Evolutionary conservation across 2,888 invertebrate genomes (phyloP), one percentile per base, ranked within the genome.

Genomic region (Hypomecis atomaria): DNA sequence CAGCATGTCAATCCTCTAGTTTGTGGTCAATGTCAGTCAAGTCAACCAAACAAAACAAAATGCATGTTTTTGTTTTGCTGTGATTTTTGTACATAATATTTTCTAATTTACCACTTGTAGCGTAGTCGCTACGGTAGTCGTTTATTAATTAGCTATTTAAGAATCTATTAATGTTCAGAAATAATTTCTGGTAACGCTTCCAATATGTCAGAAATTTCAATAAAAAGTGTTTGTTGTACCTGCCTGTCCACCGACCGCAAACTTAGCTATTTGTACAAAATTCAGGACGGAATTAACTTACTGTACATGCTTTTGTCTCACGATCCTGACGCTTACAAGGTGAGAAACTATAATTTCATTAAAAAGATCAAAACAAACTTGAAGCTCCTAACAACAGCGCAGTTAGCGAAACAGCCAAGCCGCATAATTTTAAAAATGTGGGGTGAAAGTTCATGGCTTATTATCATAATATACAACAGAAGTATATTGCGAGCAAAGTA

Each of bases 191-290:
- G 42, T 23, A 57, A 50, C 53, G 47, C 23, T 9, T 36, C n/a
- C 11, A 59, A 7, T 54, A 59, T 59, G 66, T 62, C 59, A 50
- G 59, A 56, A 62, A 52, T 59, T 23, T 62, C 66, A 40, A 13
- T 86, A 61, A 85, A 78, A 71, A 79, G 75, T 6, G 53, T 88
- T 11, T 89, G 89, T 66, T 88, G 89, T 72, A 87, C 87, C 0
- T 90, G 90, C 69, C 72, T 90, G 0, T 82, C 87, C 65, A 71
- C 67, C 44, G 79, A 87, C 54, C 78, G 90, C 40, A 84, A 83
- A 48, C 67, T 89, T 38, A 78, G 67, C 44, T 83, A 86, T 55
- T 69, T 90, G 6, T 86, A 83, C 53, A 76, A 82, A 62, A 33
- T 87, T 9, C 64, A 65, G 0, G 79, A 88, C 23, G 89, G 89